Base-by-base conservation (phyloP, 1,140 invertebrate species). In the Brachionus plicatilis region DNA sequence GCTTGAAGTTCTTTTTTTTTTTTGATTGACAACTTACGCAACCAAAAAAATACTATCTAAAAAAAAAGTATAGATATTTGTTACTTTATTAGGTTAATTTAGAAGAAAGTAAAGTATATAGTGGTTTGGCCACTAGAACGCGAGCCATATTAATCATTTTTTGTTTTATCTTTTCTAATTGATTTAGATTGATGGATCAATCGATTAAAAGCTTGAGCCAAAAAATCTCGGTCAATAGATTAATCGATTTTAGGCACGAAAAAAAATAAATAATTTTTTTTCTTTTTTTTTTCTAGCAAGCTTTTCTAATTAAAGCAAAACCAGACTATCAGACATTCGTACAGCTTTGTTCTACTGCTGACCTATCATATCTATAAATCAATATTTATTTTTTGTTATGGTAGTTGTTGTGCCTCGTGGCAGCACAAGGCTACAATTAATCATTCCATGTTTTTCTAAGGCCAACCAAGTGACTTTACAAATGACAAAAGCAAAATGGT, bases 171-270 rank as follows among this genome's bases (percentile, higher is more conserved):
- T 45, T 72, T 72, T 72, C 43, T 72, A 72, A 72, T 72, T 72
- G 68, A 72, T 72, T 72, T 72, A 72, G 68, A 72, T 72, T 72
- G 68, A 72, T 72, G 68, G 68, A 72, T 72, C 68, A 72, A 72
- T 72, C 68, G 41, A 72, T 72, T 72, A 72, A 72, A 72, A 72
- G 41, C 12, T 41, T 20, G 41, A 17, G 37, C 17, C n/a, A 47
- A 43, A 72, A 43, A 41, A 72, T 72, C 68, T 72, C 68, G 68
- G 68, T 72, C 68, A 72, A 72, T 72, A 37, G 68, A 72, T 72
- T 72, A 72, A 72, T 72, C 68, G 68, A 72, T 72, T 72, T 43
- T 37, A 20, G 68, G n/a, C 33, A 72, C 33, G 17, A 20, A 72
- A 72, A 72, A 43, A 70, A 72, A 72, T 72, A 72, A 72, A 72